phyloP scores from a whole-genome alignment of 2,888 invertebrate genomes.

The Opisthograptis luteolata region DNA sequence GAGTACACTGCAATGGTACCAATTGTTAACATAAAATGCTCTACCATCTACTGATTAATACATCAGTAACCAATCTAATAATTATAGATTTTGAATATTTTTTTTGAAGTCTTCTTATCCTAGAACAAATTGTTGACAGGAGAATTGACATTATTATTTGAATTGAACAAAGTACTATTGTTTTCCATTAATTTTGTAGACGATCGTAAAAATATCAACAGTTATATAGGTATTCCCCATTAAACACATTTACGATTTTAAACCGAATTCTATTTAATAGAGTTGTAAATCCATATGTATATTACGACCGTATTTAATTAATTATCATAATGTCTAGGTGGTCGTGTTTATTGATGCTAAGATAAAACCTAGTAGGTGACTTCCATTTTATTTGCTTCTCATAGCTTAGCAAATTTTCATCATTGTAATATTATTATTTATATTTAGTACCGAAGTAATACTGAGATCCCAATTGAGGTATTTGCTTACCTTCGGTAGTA shows the following conservation, averaged over 20 bases:
- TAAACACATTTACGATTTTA: slow-evolving; percentile 4
- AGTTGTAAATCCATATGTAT: slow-evolving; percentile 25
- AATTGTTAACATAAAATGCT: too few species aligned
- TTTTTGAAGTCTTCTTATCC: too few species aligned
- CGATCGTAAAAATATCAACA: slow-evolving; percentile 10
- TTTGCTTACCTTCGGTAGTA: too few species aligned
- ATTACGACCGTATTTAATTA: slow-evolving; percentile 14
- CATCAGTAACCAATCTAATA: too few species aligned
- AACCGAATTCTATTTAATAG: slow-evolving; percentile 5
- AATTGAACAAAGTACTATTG: slow-evolving; percentile 9
- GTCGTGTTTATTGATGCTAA: not conserved
- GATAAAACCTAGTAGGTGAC: not conserved
- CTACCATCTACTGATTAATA: too few species aligned
- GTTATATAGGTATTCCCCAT: not conserved
- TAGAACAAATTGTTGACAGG: too few species aligned
- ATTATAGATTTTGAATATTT: too few species aligned
- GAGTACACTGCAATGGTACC: too few species aligned
- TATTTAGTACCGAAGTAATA: too few species aligned
- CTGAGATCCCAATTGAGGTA: too few species aligned
- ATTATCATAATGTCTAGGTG: slow-evolving; percentile 1
- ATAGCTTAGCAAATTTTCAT: not conserved
- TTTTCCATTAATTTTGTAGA: slow-evolving; percentile 1
- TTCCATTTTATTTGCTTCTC: too few species aligned
- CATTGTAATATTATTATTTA: not conserved
- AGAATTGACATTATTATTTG: slow-evolving; percentile 5